phyloP scores from a whole-genome alignment of 2,797 vertebrate genomes.

The Coregonus suidteri region DNA sequence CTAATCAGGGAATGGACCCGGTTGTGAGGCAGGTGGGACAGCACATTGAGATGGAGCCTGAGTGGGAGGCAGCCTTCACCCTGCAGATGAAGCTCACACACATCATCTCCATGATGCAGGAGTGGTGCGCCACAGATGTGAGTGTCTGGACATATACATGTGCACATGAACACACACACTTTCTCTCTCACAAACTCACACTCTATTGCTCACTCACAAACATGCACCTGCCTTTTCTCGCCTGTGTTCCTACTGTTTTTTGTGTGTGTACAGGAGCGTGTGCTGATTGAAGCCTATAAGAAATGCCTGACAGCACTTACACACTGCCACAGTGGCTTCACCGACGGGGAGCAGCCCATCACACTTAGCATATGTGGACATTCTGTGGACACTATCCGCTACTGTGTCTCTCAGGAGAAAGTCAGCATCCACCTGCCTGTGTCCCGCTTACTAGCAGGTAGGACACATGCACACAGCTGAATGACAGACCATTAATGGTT shows the following conservation, averaged over 20 bases:
- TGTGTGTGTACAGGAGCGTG: conserved; percentile 78
- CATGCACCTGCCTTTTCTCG: neutral
- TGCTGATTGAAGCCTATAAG: conserved; percentile 92
- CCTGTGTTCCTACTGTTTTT: neutral
- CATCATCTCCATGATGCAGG: conserved; percentile 97
- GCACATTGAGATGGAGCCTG: conserved; percentile 98
- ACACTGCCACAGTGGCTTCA: conserved; percentile 88
- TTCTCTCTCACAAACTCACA: neutral
- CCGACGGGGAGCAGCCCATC: conserved; percentile 92
- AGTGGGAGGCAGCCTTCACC: conserved; percentile 97
- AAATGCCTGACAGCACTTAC: conserved; percentile 86
- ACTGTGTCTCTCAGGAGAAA: conserved; percentile 95
- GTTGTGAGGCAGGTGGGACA: conserved; percentile 96
- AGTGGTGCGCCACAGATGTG: conserved; percentile 93
- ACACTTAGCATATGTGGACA: conserved; percentile 90
- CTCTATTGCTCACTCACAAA: too few species aligned
- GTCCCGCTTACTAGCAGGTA: conserved; percentile 93
- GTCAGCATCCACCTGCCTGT: conserved; percentile 96
- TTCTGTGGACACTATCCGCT: conserved; percentile 92
- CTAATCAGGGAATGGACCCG: conserved; percentile 91
- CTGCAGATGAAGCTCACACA: conserved; percentile 96
- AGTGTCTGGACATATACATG: conserved; percentile 53
- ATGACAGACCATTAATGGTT: neutral
- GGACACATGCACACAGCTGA: conserved; percentile 8
- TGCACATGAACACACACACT: neutral